phyloP scores from a whole-genome alignment of 2,113 vertebrate genomes.

The Lutjanus erythropterus region DNA sequence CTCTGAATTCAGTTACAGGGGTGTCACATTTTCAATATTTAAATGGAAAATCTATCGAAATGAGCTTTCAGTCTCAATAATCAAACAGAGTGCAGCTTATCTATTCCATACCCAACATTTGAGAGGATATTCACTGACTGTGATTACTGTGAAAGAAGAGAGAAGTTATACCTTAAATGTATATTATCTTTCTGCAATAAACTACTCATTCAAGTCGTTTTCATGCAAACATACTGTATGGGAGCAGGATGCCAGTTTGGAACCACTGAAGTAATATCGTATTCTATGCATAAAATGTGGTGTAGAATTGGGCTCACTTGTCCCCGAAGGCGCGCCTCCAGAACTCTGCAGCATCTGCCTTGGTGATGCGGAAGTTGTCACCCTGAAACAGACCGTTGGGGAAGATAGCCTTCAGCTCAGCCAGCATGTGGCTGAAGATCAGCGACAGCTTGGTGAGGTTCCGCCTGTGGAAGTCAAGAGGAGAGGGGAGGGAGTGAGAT shows the following conservation, averaged over 20 bases:
- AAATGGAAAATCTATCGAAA: too few species aligned
- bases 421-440: constrained; percentile 99
- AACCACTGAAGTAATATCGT: not conserved
- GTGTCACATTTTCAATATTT: too few species aligned
- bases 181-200: not conserved
- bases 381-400: constrained; percentile 97
- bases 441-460: constrained; percentile 97
- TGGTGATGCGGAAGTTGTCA: constrained; percentile 98
- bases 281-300: not conserved
- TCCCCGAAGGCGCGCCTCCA: constrained; percentile 98
- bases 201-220: not conserved
- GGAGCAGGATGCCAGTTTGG: not conserved
- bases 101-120: not conserved
- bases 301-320: constrained; percentile 88
- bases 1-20: too few species aligned
- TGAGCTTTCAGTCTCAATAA: too few species aligned
- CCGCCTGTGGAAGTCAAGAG: constrained; percentile 82
- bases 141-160: not conserved
- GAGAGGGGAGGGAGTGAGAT: constrained; percentile 9
- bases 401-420: constrained; percentile 98
- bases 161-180: not conserved
- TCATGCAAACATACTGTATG: not conserved
- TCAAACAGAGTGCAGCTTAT: too few species aligned
- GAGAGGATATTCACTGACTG: not conserved
- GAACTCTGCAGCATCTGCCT: constrained; percentile 98